A percentile compares a stretch with the other conserved stretches of the same genome.
Conservation (phyloP, 2,888 invertebrate species). For the Dicranocentrus wangi region DNA sequence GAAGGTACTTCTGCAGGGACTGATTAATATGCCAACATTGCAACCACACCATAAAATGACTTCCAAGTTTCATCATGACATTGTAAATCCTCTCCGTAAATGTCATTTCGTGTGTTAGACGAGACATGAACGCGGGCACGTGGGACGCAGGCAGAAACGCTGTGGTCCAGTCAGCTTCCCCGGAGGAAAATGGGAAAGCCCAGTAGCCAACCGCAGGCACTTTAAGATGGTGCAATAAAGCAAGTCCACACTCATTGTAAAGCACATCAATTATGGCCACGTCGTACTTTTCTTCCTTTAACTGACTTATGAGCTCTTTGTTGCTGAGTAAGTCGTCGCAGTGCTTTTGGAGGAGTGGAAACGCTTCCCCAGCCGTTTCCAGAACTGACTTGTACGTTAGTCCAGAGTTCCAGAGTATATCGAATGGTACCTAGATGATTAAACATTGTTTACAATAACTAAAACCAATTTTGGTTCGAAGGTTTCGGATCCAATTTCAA, state of each 20-base stretch:
- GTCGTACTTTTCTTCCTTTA: constrained; percentile 71
- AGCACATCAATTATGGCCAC: constrained; percentile 74
- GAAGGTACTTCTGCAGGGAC: constrained; percentile 73
- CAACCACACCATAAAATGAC: constrained; percentile 73
- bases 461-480: no score
- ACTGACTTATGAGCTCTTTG: constrained; percentile 65
- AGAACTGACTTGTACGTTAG: constrained; percentile 71
- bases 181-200: constrained; percentile 74
- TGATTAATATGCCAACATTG: constrained; percentile 72
- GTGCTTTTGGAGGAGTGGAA: constrained; percentile 73
- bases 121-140: constrained; percentile 73
- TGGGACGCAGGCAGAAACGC: constrained; percentile 73
- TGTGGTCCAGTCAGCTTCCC: constrained; percentile 74
- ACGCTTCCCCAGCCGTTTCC: constrained; percentile 72
- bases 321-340: constrained; percentile 73
- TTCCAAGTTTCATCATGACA: constrained; percentile 71
- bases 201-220: constrained; percentile 74
- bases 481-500: no score
- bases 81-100: constrained; percentile 73
- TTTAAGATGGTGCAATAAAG: constrained; percentile 73
- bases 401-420: constrained; percentile 73
- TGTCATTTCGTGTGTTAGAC: constrained; percentile 73
- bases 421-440: constrained; percentile 70
- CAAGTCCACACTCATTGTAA: constrained; percentile 74
- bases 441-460: no score